Base-by-base conservation (phyloP, 2,888 invertebrate genomes). In the Calephelis perditalis region DNA sequence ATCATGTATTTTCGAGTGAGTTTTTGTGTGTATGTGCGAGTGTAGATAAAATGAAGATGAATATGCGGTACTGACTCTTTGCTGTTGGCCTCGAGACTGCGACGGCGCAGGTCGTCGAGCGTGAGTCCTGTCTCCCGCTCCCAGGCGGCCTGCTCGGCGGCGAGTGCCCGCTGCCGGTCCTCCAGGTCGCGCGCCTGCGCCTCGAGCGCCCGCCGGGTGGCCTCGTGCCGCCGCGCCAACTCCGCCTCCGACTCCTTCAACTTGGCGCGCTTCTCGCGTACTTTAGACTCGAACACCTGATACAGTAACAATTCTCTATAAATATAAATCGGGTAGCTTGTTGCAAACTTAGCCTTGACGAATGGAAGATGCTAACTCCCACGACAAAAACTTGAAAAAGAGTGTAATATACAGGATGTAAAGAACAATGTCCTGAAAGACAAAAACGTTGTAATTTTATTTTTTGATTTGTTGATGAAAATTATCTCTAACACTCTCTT, bases 211-310 rank as follows among this genome's bases (percentile, higher is more conserved):
- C 93, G 93, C 73, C 92, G 90, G 68, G 93, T 93, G 43, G 92
- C 92, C 82, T 98, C 98, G 81, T 98, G 97, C 71, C 98, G 93
- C 79, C 97, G 93, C 78, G 97, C 96, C 75, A 98, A 88, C 93
- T 99, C 98, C 68, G 95, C 92, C 83, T 99, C 99, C 0, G 98
- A 97, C 83, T 99, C 98, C 87, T 97, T 97, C 72, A 99, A 92
- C 84, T 98, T 98, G 76, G 97, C 97, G 79, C 96, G 96, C 91
- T 99, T 98, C 86, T 99, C 99, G 76, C 95, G 94, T 37, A 96
- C 99, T 91, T 99, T 99, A 95, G 97, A 97, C 83, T 99, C 98
- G 86, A 99, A 99, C 68, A 99, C 99, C 90, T 89, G 73, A 26
- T 26, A 26, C 0, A 58, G 58, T 54, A 49, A 11, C 0, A 58